Evolutionary conservation across 2,113 vertebrate species (phyloP).

Genomic region (Leptodactylus fuscus): DNA sequence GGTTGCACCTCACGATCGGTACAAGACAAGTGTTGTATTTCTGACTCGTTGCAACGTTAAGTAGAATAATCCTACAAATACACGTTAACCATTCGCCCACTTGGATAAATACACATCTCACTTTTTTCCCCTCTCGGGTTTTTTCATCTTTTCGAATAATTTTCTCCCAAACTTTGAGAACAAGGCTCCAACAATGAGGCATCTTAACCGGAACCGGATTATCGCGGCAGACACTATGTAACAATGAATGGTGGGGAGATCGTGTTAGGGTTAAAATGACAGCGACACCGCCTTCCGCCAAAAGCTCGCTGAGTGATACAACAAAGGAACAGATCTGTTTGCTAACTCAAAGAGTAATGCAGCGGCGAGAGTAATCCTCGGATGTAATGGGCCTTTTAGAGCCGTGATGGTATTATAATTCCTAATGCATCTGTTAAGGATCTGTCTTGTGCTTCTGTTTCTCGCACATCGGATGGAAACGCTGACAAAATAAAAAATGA

Average conservation of each 20-base stretch:
- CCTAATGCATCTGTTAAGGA: slow-evolving; percentile 60
- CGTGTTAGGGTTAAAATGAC: slow-evolving; percentile 29
- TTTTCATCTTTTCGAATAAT: background rate
- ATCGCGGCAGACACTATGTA: background rate
- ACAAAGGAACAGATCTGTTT: slow-evolving; percentile 45
- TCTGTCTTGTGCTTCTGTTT: slow-evolving; percentile 55
- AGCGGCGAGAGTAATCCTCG: slow-evolving; percentile 52
- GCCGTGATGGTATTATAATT: slow-evolving; percentile 60
- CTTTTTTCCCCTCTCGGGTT: background rate
- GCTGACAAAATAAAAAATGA: slow-evolving; percentile 59
- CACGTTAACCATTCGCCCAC: background rate
- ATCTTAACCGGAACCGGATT: slow-evolving; percentile 16
- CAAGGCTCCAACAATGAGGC: background rate
- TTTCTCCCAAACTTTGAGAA: background rate
- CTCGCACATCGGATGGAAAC: slow-evolving; percentile 40
- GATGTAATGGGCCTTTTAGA: slow-evolving; percentile 59
- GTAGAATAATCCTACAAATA: too few species aligned
- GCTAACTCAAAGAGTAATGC: slow-evolving; percentile 50
- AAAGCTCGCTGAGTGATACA: slow-evolving; percentile 37
- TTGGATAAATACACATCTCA: background rate
- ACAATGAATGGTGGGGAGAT: background rate
- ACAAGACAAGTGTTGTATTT: background rate
- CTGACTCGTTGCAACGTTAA: too few species aligned
- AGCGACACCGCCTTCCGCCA: background rate
- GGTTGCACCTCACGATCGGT: background rate